phyloP scores from a whole-genome alignment of 2,888 invertebrate species.

The Xestia sexstrigata region DNA sequence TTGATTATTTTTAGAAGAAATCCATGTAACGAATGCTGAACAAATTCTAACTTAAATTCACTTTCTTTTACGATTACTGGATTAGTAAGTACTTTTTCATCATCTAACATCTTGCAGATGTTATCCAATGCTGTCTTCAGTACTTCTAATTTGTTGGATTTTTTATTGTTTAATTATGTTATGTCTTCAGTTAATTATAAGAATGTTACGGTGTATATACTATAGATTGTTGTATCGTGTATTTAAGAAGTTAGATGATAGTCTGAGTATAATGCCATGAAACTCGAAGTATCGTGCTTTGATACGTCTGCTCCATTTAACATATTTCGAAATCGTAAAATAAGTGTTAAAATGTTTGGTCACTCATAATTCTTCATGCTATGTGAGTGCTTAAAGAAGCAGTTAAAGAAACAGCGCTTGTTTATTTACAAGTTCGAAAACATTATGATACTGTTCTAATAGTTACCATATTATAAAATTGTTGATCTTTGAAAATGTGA shows the following conservation, averaged over 20 bases:
- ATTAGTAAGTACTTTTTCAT: conserved; percentile 45
- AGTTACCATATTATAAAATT: background rate
- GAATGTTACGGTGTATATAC: conserved; percentile 61
- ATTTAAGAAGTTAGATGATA: conserved; percentile 50
- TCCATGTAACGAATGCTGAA: conserved; percentile 40
- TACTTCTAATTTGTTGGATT: conserved; percentile 52
- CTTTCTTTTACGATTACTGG: conserved; percentile 38
- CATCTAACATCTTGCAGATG: conserved; percentile 44
- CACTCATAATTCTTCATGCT: conserved; percentile 6
- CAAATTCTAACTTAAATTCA: conserved; percentile 41
- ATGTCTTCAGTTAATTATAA: conserved; percentile 38
- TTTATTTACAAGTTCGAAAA: conserved; percentile 9
- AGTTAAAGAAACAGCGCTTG: background rate
- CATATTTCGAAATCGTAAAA: conserved; percentile 14
- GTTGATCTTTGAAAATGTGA: conserved; percentile 16
- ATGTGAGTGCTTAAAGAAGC: background rate
- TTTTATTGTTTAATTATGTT: conserved; percentile 26
- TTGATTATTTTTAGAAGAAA: conserved; percentile 53
- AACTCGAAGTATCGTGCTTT: conserved; percentile 41
- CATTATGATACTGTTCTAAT: background rate
- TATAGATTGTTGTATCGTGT: conserved; percentile 42
- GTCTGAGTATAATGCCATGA: conserved; percentile 55
- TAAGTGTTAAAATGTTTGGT: conserved; percentile 38
- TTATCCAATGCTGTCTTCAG: conserved; percentile 32
- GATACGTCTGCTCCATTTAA: conserved; percentile 1